These are phyloP conservation scores for Triplophysa rosa DNA, from an alignment of 2,113 vertebrate genomes.

Conservation along the genomic window DNA sequence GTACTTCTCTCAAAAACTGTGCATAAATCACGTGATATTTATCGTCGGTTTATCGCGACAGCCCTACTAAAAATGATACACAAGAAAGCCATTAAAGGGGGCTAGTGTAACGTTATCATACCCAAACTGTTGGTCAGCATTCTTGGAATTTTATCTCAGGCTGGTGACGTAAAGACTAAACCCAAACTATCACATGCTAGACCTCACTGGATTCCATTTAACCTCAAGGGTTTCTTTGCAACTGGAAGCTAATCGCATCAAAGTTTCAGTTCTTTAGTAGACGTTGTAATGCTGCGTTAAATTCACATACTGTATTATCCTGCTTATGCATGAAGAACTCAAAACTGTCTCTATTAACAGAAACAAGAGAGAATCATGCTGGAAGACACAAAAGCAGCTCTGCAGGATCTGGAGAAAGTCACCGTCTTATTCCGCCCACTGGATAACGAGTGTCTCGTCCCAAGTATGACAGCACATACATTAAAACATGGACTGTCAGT, in stretches of 20 bases:
- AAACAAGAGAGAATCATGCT: slow-evolving; percentile 92
- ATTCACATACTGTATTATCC: no score
- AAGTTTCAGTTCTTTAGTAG: background rate
- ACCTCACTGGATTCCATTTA: background rate
- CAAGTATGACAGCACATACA: slow-evolving; percentile 80
- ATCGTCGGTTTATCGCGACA: no score
- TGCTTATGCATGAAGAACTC: background rate
- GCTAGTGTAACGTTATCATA: background rate
- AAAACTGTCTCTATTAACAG: slow-evolving; percentile 66
- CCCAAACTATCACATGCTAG: background rate
- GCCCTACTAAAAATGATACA: background rate
- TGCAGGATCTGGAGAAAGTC: slow-evolving; percentile 93
- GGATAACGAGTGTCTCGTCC: slow-evolving; percentile 87
- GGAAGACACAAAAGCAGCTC: slow-evolving; percentile 90
- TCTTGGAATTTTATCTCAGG: background rate
- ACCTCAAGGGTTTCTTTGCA: background rate
- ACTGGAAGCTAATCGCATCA: background rate
- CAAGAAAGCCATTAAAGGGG: background rate
- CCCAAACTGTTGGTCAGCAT: background rate
- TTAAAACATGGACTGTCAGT: background rate
- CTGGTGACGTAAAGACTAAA: background rate
- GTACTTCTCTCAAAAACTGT: no score
- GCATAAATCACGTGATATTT: no score
- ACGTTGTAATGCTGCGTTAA: background rate
- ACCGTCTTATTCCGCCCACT: slow-evolving; percentile 90